A percentile compares a stretch with the other conserved stretches of the same genome.
Evolutionary conservation across 2,888 invertebrate genomes (phyloP).

Genomic region (Apamea sordens): DNA sequence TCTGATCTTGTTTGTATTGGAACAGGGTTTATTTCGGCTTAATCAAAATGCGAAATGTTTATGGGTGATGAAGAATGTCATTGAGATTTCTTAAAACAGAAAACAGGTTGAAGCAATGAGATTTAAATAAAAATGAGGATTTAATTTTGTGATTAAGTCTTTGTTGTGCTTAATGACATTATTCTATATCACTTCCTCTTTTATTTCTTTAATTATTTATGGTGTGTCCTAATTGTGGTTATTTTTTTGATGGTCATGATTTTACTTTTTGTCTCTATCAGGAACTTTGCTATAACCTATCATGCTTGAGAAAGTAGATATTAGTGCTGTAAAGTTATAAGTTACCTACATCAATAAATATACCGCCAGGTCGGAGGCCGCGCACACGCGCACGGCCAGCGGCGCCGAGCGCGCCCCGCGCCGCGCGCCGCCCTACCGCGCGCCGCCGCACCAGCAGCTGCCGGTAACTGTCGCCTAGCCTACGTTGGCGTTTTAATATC

Average conservation of each 20-base stretch:
- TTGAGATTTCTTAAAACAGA: neutral
- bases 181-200: neutral
- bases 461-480: slow-evolving; percentile 18
- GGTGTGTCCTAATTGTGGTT: too few species aligned
- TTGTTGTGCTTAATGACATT: neutral
- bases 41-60: neutral
- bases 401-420: slow-evolving; percentile 81
- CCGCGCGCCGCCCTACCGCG: slow-evolving; percentile 81
- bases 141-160: neutral
- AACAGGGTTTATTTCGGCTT: neutral
- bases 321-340: neutral
- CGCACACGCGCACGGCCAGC: slow-evolving; percentile 80
- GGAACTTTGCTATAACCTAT: neutral
- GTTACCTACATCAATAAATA: neutral
- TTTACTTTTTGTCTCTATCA: neutral
- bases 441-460: slow-evolving; percentile 79
- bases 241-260: neutral
- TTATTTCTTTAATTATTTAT: neutral
- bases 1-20: neutral
- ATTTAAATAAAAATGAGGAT: neutral
- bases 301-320: neutral
- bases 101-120: neutral
- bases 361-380: slow-evolving; percentile 74
- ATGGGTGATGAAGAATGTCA: neutral
- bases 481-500: neutral